phyloP scores from a whole-genome alignment of 1,140 invertebrate genomes.

The Aphelenchoides fujianensis region DNA sequence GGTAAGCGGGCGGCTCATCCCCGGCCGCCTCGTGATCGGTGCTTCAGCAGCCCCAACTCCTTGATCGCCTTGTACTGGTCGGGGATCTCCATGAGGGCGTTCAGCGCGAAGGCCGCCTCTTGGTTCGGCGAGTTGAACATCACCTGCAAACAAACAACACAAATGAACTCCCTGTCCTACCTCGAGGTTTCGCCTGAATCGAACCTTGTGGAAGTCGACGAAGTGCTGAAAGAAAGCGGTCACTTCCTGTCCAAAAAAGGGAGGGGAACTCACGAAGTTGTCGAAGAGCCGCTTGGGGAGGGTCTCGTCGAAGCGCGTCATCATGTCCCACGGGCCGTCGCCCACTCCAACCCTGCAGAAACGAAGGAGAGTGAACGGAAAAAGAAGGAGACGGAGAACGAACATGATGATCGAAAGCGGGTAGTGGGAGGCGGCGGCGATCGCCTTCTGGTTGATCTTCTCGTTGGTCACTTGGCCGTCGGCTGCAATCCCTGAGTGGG shows the following conservation, averaged over 20 bases:
- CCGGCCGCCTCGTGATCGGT: constrained; percentile 49
- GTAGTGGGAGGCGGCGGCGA: constrained; percentile 67
- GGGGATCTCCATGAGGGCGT: constrained; percentile 67
- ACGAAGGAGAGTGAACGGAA: too few species aligned
- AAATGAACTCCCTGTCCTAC: constrained; percentile 3
- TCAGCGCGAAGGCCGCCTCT: constrained; percentile 65
- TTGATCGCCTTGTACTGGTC: constrained; percentile 67
- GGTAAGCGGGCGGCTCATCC: not conserved
- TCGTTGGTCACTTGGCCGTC: constrained; percentile 67
- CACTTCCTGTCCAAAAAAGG: too few species aligned
- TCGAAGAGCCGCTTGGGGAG: constrained; percentile 67
- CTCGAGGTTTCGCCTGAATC: too few species aligned
- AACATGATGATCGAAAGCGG: constrained; percentile 67
- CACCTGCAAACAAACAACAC: constrained; percentile 48
- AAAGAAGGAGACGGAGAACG: not conserved
- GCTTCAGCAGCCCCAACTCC: constrained; percentile 55
- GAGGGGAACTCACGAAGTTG: too few species aligned
- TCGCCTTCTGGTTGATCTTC: constrained; percentile 64
- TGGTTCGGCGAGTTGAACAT: constrained; percentile 64
- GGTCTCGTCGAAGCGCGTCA: constrained; percentile 67
- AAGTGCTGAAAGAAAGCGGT: too few species aligned
- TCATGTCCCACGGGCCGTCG: constrained; percentile 67
- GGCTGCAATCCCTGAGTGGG: too few species aligned
- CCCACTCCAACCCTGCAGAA: constrained; percentile 67
- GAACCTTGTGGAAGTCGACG: constrained; percentile 66